phyloP scores from a whole-genome alignment of 2,113 vertebrate genomes.

The Anhinga rufa region DNA sequence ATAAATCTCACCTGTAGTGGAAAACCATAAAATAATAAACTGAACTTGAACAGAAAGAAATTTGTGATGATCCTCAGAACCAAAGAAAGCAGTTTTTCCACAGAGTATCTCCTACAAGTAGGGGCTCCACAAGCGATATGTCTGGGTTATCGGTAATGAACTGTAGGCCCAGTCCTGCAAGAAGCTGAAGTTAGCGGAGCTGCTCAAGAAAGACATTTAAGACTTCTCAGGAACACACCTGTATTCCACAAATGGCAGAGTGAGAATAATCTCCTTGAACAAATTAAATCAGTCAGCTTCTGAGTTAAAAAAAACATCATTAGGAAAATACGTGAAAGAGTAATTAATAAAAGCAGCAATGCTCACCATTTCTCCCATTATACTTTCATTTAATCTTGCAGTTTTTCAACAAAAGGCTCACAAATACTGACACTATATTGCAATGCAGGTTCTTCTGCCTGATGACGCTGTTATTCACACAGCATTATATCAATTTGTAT shows the following conservation, averaged over 20 bases:
- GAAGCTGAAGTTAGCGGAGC: neutral
- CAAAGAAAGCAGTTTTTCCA: neutral
- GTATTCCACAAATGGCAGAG: neutral
- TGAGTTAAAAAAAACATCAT: neutral
- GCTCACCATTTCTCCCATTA: neutral
- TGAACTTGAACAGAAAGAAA: neutral
- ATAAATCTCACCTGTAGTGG: neutral
- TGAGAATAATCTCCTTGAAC: neutral
- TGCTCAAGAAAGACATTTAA: neutral
- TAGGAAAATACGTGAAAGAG: neutral
- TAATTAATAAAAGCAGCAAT: neutral
- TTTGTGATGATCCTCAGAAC: neutral
- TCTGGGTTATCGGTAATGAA: neutral
- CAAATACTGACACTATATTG: neutral
- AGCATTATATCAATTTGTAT: neutral
- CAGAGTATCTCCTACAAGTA: neutral
- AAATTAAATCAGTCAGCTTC: neutral
- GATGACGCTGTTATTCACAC: neutral
- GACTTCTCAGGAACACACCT: neutral
- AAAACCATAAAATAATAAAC: neutral
- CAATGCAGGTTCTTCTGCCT: neutral
- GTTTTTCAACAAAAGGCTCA: neutral
- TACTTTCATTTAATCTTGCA: neutral
- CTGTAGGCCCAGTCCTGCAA: neutral
- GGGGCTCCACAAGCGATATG: neutral